phyloP scores from a whole-genome alignment of 2,888 invertebrate species.

The Pelosia muscerda region DNA sequence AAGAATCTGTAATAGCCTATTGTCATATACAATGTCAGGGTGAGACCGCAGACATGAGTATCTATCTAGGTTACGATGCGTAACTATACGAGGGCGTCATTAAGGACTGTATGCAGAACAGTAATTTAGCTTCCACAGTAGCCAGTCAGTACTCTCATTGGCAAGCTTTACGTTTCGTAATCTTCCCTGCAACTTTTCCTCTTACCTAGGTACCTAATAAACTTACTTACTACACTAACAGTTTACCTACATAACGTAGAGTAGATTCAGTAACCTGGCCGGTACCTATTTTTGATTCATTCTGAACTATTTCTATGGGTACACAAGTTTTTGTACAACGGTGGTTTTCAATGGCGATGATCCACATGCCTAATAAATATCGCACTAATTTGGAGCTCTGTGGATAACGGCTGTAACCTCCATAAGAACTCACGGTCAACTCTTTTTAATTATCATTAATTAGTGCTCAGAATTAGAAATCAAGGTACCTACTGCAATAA shows the following conservation, averaged over 20 bases:
- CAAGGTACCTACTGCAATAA: neutral
- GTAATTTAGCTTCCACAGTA: neutral
- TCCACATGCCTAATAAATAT: neutral
- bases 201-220: too few species aligned
- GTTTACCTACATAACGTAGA: too few species aligned
- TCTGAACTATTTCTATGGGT: neutral
- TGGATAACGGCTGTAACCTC: neutral
- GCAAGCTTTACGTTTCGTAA: neutral
- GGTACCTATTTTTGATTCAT: too few species aligned
- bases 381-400: neutral
- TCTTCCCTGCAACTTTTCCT: neutral
- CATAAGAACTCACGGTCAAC: neutral
- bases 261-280: too few species aligned
- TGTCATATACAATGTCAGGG: neutral
- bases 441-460: neutral
- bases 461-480: neutral
- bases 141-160: too few species aligned
- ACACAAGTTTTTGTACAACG: neutral
- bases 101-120: neutral
- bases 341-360: neutral
- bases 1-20: constrained; percentile 6
- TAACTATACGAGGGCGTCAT: neutral
- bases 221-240: too few species aligned
- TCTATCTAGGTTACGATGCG: neutral
- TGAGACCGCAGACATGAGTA: neutral